Evolutionary conservation across 2,797 vertebrate species (phyloP).

Genomic region (Danio aesculapii): DNA sequence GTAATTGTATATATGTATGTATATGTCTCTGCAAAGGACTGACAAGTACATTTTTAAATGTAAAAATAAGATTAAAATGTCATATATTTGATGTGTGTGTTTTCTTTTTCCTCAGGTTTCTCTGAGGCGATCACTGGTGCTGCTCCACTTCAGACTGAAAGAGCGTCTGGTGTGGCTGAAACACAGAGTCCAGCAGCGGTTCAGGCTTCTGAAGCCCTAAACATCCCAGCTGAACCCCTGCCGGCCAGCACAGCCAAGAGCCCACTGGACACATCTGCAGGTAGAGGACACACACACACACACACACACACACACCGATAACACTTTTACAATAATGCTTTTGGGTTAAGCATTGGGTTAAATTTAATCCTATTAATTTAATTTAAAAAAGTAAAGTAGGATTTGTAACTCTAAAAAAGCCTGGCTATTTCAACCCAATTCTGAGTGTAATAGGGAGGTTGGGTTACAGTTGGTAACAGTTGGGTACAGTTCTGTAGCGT

Average conservation of each 20-base stretch:
- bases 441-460: no score
- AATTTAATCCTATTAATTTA: no score
- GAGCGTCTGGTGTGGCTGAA: slow-evolving; percentile 65
- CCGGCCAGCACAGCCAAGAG: slow-evolving; percentile 69
- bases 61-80: not conserved
- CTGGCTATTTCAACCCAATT: no score
- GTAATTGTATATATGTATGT: no score
- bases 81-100: not conserved
- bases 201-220: slow-evolving; percentile 59
- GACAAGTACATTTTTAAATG: no score
- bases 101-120: slow-evolving; percentile 63
- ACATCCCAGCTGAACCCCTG: slow-evolving; percentile 66
- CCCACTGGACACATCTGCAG: slow-evolving; percentile 69
- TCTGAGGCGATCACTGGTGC: slow-evolving; percentile 70
- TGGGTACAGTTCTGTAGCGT: no score
- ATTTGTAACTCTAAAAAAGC: no score
- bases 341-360: no score
- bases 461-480: no score
- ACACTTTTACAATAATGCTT: no score
- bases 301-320: not conserved
- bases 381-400: no score
- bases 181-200: slow-evolving; percentile 59
- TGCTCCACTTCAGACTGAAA: slow-evolving; percentile 69
- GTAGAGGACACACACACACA: slow-evolving; percentile 35
- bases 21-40: no score